Evolutionary conservation across 2,113 vertebrate genomes (phyloP).

Genomic region (Callithrix jacchus): DNA sequence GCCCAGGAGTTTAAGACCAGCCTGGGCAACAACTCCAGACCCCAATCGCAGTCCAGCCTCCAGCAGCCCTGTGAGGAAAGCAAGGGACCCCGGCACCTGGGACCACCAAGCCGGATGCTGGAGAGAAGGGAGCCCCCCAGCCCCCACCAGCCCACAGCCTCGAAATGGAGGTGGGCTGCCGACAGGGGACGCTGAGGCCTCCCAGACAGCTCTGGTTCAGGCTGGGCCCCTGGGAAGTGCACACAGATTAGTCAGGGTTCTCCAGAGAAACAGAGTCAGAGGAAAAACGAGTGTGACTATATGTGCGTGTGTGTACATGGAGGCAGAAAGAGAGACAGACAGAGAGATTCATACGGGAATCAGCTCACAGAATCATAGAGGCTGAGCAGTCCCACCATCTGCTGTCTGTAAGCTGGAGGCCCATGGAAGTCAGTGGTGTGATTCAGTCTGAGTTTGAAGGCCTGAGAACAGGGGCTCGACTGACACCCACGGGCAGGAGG

Average conservation of each 20-base stretch:
- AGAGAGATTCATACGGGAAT: background rate
- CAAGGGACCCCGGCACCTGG: background rate
- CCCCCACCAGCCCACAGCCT: rapidly evolving
- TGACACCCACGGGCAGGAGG: no score
- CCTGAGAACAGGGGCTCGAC: background rate
- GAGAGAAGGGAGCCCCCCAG: background rate
- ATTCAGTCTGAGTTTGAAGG: background rate
- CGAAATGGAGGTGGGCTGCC: rapidly evolving
- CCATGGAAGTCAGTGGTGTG: background rate
- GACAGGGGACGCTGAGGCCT: rapidly evolving
- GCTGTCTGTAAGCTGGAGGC: background rate
- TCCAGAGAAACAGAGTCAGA: background rate
- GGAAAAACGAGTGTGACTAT: background rate
- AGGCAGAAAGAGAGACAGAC: background rate
- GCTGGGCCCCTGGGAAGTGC: background rate
- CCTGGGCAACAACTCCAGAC: no score
- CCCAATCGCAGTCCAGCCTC: no score
- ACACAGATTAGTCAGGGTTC: background rate
- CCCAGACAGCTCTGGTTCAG: background rate
- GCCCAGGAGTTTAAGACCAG: no score
- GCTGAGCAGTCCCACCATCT: background rate
- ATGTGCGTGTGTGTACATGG: background rate
- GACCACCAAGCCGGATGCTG: background rate
- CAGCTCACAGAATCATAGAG: background rate
- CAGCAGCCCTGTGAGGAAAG: rapidly evolving